Percentiles rank a stretch among this genome's conserved stretches.
These are phyloP conservation scores for Merodon equestris DNA, from an alignment of 2,888 invertebrate species.

Conservation along the genomic window DNA sequence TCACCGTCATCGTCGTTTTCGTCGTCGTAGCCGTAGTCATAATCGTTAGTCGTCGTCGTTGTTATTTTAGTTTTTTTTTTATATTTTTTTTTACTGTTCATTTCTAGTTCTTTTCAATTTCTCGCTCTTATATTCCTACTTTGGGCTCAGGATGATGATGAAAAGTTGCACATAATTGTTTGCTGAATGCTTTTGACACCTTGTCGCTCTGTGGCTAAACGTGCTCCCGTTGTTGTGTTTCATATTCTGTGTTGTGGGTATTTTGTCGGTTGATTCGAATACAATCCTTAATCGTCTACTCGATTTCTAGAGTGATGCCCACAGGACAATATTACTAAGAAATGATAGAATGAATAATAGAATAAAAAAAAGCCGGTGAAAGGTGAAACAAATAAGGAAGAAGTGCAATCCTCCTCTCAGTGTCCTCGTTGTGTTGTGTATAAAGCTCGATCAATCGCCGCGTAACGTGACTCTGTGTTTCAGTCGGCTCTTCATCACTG, in stretches of 20 bases:
- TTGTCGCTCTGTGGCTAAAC: conserved; percentile 45
- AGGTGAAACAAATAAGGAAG: conserved; percentile 61
- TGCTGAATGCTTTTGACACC: conserved; percentile 66
- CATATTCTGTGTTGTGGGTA: conserved; percentile 61
- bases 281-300: no score
- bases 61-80: conserved; percentile 6
- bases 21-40: not conserved
- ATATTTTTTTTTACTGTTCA: conserved; percentile 28
- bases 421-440: conserved; percentile 22
- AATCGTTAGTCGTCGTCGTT: not conserved
- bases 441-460: not conserved
- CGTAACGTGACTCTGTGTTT: conserved; percentile 21
- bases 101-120: no score
- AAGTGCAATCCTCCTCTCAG: conserved; percentile 50
- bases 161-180: conserved; percentile 59
- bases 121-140: no score
- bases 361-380: conserved; percentile 51
- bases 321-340: no score
- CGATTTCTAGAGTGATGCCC: conserved; percentile 2
- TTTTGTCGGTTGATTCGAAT: conserved; percentile 47
- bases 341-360: conserved; percentile 36
- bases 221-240: conserved; percentile 29
- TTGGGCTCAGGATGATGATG: conserved; percentile 25
- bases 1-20: not conserved
- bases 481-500: no score